Conservation (phyloP, 2,797 vertebrate species). For the Sebastolobus altivelis region DNA sequence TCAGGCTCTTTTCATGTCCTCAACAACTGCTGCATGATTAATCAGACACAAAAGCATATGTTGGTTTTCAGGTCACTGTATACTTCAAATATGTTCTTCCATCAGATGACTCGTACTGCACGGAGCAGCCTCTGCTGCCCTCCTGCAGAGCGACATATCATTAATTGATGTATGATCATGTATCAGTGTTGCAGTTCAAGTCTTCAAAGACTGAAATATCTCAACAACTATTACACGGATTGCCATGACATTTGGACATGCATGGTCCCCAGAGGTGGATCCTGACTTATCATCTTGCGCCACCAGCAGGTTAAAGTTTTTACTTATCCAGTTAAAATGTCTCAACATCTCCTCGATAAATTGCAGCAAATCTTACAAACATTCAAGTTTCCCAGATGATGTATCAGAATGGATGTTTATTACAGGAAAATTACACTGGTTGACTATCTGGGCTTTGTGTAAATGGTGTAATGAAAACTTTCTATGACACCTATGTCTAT, state of each 20-base stretch:
- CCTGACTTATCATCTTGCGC: too few relatives aligned
- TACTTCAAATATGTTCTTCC: conserved; percentile 1
- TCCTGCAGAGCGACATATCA: background rate
- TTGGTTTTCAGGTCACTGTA: conserved; percentile 5
- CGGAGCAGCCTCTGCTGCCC: background rate
- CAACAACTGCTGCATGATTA: conserved; percentile 27
- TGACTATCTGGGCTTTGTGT: background rate
- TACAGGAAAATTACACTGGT: background rate
- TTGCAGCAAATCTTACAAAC: too few relatives aligned
- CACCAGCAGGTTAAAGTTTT: too few relatives aligned
- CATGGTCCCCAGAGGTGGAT: too few relatives aligned
- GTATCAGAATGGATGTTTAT: background rate
- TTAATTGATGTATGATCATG: background rate
- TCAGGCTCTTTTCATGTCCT: conserved; percentile 19
- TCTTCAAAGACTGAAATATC: background rate
- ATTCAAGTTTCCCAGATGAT: too few relatives aligned
- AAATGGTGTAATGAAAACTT: background rate
- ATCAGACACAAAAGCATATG: conserved; percentile 19
- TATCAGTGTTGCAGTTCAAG: background rate
- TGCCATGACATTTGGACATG: too few relatives aligned
- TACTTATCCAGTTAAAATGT: too few relatives aligned
- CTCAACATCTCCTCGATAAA: background rate
- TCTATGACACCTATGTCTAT: too few relatives aligned
- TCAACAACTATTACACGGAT: background rate
- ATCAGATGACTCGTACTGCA: background rate